Percentiles rank a stretch among this genome's conserved stretches.
Conservation (phyloP, 1,140 invertebrate species). For the Orchestia grillus region DNA sequence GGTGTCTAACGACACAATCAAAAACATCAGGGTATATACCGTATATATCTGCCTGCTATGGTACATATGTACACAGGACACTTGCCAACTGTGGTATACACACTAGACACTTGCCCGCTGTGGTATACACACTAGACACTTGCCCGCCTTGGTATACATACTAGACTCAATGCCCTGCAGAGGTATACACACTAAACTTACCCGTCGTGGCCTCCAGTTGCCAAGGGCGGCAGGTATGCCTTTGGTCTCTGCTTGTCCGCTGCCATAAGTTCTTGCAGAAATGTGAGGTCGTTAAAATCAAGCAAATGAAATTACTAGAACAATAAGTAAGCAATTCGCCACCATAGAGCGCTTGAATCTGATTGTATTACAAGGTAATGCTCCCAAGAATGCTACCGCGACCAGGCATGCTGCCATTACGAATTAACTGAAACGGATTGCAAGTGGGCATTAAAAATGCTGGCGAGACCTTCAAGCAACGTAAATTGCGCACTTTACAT, state of each 20-base stretch:
- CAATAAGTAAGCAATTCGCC: conserved; percentile 50
- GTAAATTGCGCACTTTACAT: not conserved
- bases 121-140: not conserved
- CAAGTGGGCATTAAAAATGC: not conserved
- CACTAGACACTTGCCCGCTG: not conserved
- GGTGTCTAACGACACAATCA: not conserved
- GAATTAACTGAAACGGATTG: not conserved
- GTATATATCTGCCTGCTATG: not conserved
- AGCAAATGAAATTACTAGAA: conserved; percentile 40
- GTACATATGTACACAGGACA: not conserved
- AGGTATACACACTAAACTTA: not conserved
- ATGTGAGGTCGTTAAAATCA: conserved; percentile 29
- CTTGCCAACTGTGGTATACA: not conserved
- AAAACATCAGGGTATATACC: not conserved
- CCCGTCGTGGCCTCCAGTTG: not conserved
- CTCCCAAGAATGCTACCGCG: not conserved
- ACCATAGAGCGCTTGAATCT: conserved; percentile 13
- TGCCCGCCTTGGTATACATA: not conserved
- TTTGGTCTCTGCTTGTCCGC: conserved; percentile 16
- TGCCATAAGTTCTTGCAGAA: conserved; percentile 25
- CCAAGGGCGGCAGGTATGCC: conserved; percentile 33
- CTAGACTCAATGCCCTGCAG: not conserved
- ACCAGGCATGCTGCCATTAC: not conserved
- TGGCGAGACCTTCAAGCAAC: not conserved
- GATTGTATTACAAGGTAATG: conserved; percentile 43